These are phyloP conservation scores for Drosophila cognata DNA, from an alignment of 2,888 invertebrate genomes.

Conservation along the genomic window DNA sequence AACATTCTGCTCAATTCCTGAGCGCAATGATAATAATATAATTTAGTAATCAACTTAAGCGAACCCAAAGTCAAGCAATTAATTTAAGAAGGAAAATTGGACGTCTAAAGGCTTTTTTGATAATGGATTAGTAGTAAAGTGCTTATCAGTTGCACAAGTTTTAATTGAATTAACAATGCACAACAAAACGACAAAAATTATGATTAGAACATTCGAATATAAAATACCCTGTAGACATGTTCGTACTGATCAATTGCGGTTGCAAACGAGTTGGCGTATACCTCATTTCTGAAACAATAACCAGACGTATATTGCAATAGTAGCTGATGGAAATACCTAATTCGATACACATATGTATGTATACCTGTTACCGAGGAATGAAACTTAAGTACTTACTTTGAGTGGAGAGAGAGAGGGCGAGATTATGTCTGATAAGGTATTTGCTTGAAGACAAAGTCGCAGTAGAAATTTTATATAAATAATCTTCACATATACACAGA, in stretches of 20 bases:
- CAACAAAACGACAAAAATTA: neutral
- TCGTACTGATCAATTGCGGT: neutral
- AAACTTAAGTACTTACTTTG: neutral
- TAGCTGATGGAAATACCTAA: neutral
- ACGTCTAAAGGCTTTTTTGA: neutral
- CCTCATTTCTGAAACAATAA: neutral
- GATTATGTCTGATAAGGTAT: neutral
- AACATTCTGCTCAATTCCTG: neutral
- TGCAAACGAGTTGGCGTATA: neutral
- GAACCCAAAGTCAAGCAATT: slow-evolving; percentile 14
- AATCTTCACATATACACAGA: neutral
- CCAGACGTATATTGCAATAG: neutral
- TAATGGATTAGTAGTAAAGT: neutral
- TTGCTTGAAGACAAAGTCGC: neutral
- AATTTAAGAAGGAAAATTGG: slow-evolving; percentile 8
- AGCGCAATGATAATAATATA: slow-evolving; percentile 6
- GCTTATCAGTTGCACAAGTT: slow-evolving; percentile 10
- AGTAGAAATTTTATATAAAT: neutral
- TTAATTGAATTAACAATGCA: neutral
- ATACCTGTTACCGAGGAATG: neutral
- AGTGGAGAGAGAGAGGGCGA: neutral
- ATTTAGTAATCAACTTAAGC: slow-evolving; percentile 11
- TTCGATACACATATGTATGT: neutral
- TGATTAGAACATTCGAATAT: neutral
- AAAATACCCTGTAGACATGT: neutral